phyloP scores from a whole-genome alignment of 1,140 invertebrate species.

The Bombyx mori region ASM3026992v2 NC_085129.1:11521001-11521500 shows the following conservation, averaged over 20 bases:
- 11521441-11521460: slow-evolving; percentile 27
- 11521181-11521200: not conserved
- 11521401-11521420: slow-evolving; percentile 34
- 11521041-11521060: no score
- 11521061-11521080: slow-evolving; percentile 19
- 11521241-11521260: no score
- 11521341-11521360: no score
- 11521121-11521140: slow-evolving; percentile 21
- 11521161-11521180: not conserved
- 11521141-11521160: slow-evolving; percentile 10
- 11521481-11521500: slow-evolving; percentile 47
- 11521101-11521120: slow-evolving; percentile 31
- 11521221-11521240: not conserved
- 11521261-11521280: no score
- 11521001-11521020: slow-evolving; percentile 60
- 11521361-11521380: no score
- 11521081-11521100: slow-evolving; percentile 55
- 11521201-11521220: not conserved
- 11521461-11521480: slow-evolving; percentile 34
- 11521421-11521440: slow-evolving; percentile 31
- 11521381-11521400: slow-evolving; percentile 7
- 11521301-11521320: no score
- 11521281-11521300: no score
- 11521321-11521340: no score
- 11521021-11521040: slow-evolving; percentile 35